Percentiles rank a stretch among this genome's conserved stretches.
These are phyloP conservation scores for Salvelinus sp. DNA, from an alignment of 2,113 vertebrate species.

Conservation along the genomic window DNA sequence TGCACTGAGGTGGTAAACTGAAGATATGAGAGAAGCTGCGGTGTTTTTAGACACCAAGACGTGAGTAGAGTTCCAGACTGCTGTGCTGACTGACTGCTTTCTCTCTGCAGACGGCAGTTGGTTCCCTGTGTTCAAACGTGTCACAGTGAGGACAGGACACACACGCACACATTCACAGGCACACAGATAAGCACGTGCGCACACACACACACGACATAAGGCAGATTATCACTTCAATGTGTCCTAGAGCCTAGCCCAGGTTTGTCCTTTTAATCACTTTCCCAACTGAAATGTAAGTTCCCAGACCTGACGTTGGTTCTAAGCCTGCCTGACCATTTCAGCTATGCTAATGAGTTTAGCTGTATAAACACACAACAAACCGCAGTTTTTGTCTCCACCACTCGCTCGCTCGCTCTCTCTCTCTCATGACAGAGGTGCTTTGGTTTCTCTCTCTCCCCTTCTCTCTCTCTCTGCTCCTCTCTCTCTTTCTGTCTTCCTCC, in stretches of 20 bases:
- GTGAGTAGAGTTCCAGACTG: not conserved
- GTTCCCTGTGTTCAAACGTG: too few species aligned
- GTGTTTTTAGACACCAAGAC: too few species aligned
- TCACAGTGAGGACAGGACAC: too few species aligned
- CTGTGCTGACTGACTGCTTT: too few species aligned
- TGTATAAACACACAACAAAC: conserved; percentile 14
- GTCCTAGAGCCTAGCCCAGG: not conserved
- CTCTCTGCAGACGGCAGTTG: too few species aligned
- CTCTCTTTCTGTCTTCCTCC: conserved; percentile 9
- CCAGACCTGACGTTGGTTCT: not conserved
- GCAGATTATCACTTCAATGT: not conserved
- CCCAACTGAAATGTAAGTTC: not conserved
- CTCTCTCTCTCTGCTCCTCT: conserved; percentile 10
- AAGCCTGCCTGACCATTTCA: conserved; percentile 8
- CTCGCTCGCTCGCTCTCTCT: conserved; percentile 34
- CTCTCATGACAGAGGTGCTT: too few species aligned
- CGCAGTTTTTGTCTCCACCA: conserved; percentile 21
- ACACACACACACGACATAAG: not conserved
- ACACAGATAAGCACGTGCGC: too few species aligned
- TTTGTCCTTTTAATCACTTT: not conserved
- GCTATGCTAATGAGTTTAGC: conserved; percentile 45
- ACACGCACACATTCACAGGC: too few species aligned
- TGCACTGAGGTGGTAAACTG: too few species aligned
- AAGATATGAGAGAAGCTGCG: too few species aligned
- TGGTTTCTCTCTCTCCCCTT: not conserved